Conservation (phyloP, 2,888 invertebrate genomes). For the Galerucella pusilla region DNA sequence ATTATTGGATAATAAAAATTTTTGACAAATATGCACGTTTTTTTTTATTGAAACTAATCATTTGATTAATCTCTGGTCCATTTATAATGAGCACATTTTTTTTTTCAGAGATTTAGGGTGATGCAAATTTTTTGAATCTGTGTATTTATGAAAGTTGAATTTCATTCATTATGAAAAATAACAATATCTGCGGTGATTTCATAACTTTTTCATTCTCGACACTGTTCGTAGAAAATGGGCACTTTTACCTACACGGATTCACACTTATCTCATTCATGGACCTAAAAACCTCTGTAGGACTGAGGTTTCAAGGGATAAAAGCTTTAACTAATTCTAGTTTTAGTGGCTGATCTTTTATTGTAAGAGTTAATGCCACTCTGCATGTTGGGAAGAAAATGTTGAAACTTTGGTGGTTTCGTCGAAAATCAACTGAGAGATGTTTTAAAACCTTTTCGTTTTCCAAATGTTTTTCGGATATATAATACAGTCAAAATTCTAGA, state of each 20-base stretch:
- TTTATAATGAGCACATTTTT: too few species aligned
- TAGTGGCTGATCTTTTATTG: slow-evolving; percentile 31
- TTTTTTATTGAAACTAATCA: too few species aligned
- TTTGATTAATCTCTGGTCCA: too few species aligned
- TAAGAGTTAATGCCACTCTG: slow-evolving; percentile 23
- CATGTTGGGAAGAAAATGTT: slow-evolving; percentile 15
- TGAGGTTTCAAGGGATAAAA: slow-evolving; percentile 42
- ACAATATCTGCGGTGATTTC: slow-evolving; percentile 8
- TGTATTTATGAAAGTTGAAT: too few species aligned
- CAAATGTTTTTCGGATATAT: not conserved
- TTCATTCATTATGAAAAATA: not conserved
- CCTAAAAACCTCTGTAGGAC: slow-evolving; percentile 41
- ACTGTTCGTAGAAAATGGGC: not conserved
- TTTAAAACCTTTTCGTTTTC: not conserved
- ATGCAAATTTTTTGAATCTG: too few species aligned
- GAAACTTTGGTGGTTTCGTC: slow-evolving; percentile 29
- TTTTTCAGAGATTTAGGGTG: too few species aligned
- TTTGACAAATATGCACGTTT: too few species aligned
- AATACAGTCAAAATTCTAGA: not conserved
- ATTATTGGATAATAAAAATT: too few species aligned
- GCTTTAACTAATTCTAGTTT: slow-evolving; percentile 44
- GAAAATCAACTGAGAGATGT: slow-evolving; percentile 24
- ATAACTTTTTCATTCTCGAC: slow-evolving; percentile 27
- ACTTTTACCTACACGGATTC: slow-evolving; percentile 52
- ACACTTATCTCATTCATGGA: slow-evolving; percentile 51